Evolutionary conservation across 1,140 invertebrate species (phyloP), one percentile per base, ranked within the genome.

Genomic region (Tribolium madens): DNA sequence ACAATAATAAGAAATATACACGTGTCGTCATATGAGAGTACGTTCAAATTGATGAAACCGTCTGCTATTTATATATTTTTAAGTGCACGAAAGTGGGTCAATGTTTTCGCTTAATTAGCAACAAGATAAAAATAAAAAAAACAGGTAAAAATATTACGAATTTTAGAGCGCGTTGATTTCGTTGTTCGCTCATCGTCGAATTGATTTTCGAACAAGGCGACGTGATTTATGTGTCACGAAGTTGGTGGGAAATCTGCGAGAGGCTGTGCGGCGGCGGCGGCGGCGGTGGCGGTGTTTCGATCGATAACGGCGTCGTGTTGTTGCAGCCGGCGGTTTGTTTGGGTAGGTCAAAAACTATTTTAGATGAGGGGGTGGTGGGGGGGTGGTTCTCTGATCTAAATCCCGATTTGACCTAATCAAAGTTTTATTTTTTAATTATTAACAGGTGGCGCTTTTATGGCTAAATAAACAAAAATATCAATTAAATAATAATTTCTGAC

Each of bases 271-370:
- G 50, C 70, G 70, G 70, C 42, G 47, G 14, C 42, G 36, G 21
- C 21, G 21, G 21, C 21, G 21, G 21, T 5, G 21, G 21, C 21
- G 57, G 68, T 18, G 7, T 47, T 31, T 47, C 6, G 70, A 72
- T 72, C 70, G 70, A 72, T 72, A 72, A 3, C 70, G 26, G 31
- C 50, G 70, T 52, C 70, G 70, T 72, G 46, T 50, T 72, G 70
- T 72, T 72, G 70, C 70, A 72, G 70, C 47, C 70, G 70, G 70
- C 46, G 46, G 70, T 72, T 72, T 72, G 70, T 72, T 72, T 72
- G 70, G 70, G 70, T 72, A 72, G 70, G 70, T 72, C 70, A 72
- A 72, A 72, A 72, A 72, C 70, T 72, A 72, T 72, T 72, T 33
- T 26, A 33, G 57, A 64, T 64, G 18, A 21, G n/a, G n/a, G n/a